Percentiles rank a stretch among this genome's conserved stretches.
Evolutionary conservation across 2,888 invertebrate species (phyloP).

Genomic region (Phalera bucephala): DNA sequence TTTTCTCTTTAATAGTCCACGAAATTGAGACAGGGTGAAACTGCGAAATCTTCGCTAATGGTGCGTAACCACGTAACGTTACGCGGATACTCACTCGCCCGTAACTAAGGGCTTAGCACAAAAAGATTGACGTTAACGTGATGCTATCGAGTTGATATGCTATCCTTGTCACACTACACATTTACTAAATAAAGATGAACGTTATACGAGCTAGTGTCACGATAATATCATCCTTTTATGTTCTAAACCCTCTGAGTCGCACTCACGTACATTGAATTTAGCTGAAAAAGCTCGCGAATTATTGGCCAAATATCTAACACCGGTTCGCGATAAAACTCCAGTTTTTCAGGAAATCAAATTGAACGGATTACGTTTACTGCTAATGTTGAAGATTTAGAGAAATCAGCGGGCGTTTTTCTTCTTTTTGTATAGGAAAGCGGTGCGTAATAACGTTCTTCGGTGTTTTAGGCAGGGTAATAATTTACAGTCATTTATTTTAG

Average conservation of each 20-base stretch:
- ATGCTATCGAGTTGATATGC: too few relatives aligned
- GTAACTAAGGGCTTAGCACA: too few relatives aligned
- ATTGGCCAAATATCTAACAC: conserved; percentile 13
- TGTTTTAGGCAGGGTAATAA: conserved; percentile 32
- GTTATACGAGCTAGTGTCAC: too few relatives aligned
- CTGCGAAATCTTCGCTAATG: conserved; percentile 68
- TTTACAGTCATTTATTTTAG: conserved; percentile 38
- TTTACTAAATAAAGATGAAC: too few relatives aligned
- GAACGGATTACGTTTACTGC: conserved; percentile 35
- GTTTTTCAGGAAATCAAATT: conserved; percentile 36
- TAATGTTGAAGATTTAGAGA: conserved; percentile 27
- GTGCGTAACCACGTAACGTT: conserved; percentile 62
- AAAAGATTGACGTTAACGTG: too few relatives aligned
- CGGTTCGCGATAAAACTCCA: conserved; percentile 27
- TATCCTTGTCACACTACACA: too few relatives aligned
- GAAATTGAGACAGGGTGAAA: conserved; percentile 65
- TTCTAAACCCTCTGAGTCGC: too few relatives aligned
- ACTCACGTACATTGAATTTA: conserved; percentile 32
- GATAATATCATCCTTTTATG: too few relatives aligned
- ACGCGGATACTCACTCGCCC: conserved; percentile 38
- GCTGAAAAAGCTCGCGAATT: conserved; percentile 36
- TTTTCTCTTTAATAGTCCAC: conserved; percentile 65
- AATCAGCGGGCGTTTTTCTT: conserved; percentile 27
- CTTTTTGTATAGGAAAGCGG: conserved; percentile 18
- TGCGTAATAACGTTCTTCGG: conserved; percentile 26